Evolutionary conservation across 2,797 vertebrate species (phyloP), one percentile per base, ranked within the genome.

Genomic region (Cirrhinus molitorella): DNA sequence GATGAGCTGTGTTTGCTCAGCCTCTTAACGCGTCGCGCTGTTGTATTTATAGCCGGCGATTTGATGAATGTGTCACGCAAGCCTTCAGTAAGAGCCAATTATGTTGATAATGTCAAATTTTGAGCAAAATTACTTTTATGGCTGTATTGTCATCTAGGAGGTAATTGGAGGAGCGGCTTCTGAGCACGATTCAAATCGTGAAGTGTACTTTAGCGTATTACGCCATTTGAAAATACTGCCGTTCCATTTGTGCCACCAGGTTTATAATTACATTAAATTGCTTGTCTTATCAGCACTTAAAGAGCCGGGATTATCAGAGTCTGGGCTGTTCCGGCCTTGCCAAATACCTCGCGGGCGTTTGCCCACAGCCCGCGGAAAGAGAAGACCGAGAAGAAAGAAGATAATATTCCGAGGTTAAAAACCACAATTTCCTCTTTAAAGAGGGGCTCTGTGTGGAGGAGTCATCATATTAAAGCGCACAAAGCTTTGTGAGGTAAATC

Each of bases 81-180:
- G 93, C 96, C 94, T 96, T 96, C 96, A 96, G 95, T 95, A 88
- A 91, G 94, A 94, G 93, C 95, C 96, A 96, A 97, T 97, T 97
- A 97, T 96, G 96, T 97, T 98, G 97, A 97, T 98, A 98, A 98
- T 97, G 96, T 95, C 96, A 97, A 95, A 96, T 97, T 97, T 96
- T 95, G 95, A 95, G 94, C 93, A 93, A 95, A 96, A 97, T 96
- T 97, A 88, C 87, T 88, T 89, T 84, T 88, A 85, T 92, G 92
- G 93, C 93, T 91, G 92, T 93, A 94, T 94, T 93, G 94, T 94
- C 93, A 94, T 91, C 90, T 89, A 79, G 88, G 88, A 91, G 91
- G 92, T 94, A 94, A 95, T 94, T 94, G 92, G 90, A 51, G 82
- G 89, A 93, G 90, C 90, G 91, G 92, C 93, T 91, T 93, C 92